phyloP scores from a whole-genome alignment of 2,888 invertebrate species.

The Eurois occulta region DNA sequence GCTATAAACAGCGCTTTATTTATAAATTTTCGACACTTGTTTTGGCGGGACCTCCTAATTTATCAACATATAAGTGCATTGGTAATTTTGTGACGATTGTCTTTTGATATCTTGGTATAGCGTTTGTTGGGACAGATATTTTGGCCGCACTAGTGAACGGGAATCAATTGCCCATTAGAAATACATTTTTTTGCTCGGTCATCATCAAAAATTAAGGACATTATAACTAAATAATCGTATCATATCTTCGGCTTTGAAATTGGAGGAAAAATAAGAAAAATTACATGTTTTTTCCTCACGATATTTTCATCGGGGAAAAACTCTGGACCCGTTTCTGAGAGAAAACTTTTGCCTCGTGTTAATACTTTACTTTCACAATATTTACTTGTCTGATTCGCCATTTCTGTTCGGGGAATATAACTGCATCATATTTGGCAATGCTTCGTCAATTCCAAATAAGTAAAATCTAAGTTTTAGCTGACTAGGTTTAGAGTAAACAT shows the following conservation, averaged over 20 bases:
- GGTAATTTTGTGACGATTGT: conserved; percentile 35
- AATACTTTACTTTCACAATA: not conserved
- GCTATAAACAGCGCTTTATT: conserved; percentile 51
- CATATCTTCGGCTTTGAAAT: not conserved
- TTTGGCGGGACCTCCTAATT: conserved; percentile 51
- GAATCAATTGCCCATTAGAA: not conserved
- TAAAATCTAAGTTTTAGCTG: conserved; percentile 44
- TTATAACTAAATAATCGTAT: not conserved
- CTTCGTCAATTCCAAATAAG: conserved; percentile 25
- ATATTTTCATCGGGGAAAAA: not conserved
- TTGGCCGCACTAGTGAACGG: conserved; percentile 2
- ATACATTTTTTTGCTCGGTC: not conserved
- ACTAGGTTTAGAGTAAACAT: conserved; percentile 65
- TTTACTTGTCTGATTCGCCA: not conserved
- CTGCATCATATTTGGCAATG: conserved; percentile 23
- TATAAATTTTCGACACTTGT: conserved; percentile 64
- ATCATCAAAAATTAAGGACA: not conserved
- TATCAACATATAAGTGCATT: conserved; percentile 16
- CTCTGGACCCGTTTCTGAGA: not conserved
- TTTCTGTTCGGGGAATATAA: conserved; percentile 8
- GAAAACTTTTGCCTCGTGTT: not conserved
- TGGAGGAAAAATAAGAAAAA: not conserved
- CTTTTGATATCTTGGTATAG: conserved; percentile 39
- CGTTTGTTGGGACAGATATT: not conserved
- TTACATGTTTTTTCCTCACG: not conserved